Conservation (phyloP, 2,797 vertebrate species). For the Lutjanus campechanus region DNA sequence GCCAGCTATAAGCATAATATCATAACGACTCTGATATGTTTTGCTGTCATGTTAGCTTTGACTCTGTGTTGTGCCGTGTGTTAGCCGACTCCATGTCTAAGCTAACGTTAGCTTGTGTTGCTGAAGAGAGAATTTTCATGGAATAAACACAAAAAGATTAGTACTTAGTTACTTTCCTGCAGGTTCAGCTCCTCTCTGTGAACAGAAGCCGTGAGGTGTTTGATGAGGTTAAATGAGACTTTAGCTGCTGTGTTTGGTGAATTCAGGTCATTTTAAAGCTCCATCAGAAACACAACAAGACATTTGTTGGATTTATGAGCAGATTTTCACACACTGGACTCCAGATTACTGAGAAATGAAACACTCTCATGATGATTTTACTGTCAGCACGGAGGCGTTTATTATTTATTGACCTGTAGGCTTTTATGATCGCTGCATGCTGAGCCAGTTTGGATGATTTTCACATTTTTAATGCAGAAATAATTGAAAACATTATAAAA, state of each 20-base stretch:
- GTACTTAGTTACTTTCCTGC: too few species aligned
- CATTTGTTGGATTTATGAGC: constrained; percentile 38
- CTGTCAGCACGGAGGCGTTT: constrained; percentile 49
- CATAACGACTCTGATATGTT: too few species aligned
- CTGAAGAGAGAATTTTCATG: too few species aligned
- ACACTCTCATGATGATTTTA: constrained; percentile 25
- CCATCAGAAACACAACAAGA: constrained; percentile 20
- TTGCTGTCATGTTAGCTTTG: too few species aligned
- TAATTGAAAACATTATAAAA: constrained; percentile 62
- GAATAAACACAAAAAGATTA: too few species aligned
- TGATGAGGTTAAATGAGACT: not conserved
- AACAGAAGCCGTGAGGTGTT: not conserved
- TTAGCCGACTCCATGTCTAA: too few species aligned
- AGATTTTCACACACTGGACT: constrained; percentile 27
- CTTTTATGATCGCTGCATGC: constrained; percentile 24
- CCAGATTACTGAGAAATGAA: constrained; percentile 28
- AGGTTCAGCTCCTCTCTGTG: not conserved
- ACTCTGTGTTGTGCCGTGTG: too few species aligned
- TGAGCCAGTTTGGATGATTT: constrained; percentile 21
- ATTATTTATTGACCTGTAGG: constrained; percentile 53
- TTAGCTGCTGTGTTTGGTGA: not conserved
- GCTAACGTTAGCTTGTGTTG: too few species aligned
- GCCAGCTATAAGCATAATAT: too few species aligned
- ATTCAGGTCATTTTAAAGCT: constrained; percentile 6
- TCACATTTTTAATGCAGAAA: constrained; percentile 49